phyloP scores from a whole-genome alignment of 2,888 invertebrate genomes.

The Diloba caeruleocephala region DNA sequence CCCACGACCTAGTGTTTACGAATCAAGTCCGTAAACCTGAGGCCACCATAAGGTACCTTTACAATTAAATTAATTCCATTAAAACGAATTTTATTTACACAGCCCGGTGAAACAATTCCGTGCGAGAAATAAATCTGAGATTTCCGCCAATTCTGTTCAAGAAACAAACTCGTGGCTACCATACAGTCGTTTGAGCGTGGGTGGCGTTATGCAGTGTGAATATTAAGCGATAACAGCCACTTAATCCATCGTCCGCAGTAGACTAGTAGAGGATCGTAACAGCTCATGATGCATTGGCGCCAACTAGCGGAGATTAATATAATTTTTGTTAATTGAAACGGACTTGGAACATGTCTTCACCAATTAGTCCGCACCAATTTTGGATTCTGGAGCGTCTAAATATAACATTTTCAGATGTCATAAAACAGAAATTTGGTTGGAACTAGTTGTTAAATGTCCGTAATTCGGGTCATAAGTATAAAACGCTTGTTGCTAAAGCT shows the following conservation, averaged over 20 bases:
- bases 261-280: constrained; percentile 34
- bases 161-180: constrained; percentile 5
- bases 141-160: constrained; percentile 23
- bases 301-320: constrained; percentile 76
- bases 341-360: constrained; percentile 70
- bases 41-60: constrained; percentile 25
- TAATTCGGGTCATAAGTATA: constrained; percentile 45
- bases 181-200: constrained; percentile 38
- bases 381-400: constrained; percentile 78
- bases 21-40: too few species aligned
- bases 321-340: constrained; percentile 83
- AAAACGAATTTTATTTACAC: constrained; percentile 14
- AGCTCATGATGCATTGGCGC: constrained; percentile 70
- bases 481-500: constrained; percentile 4
- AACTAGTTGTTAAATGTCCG: constrained; percentile 33
- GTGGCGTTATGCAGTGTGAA: constrained; percentile 45
- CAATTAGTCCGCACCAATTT: constrained; percentile 76
- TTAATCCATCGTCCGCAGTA: constrained; percentile 29
- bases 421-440: constrained; percentile 50
- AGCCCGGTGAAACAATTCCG: constrained; percentile 4
- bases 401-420: constrained; percentile 66
- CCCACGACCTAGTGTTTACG: too few species aligned
- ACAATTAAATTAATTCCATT: constrained; percentile 40
- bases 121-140: constrained; percentile 36
- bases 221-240: constrained; percentile 44